phyloP scores from a whole-genome alignment of 1,140 invertebrate genomes.

The Argopecten irradians region DNA sequence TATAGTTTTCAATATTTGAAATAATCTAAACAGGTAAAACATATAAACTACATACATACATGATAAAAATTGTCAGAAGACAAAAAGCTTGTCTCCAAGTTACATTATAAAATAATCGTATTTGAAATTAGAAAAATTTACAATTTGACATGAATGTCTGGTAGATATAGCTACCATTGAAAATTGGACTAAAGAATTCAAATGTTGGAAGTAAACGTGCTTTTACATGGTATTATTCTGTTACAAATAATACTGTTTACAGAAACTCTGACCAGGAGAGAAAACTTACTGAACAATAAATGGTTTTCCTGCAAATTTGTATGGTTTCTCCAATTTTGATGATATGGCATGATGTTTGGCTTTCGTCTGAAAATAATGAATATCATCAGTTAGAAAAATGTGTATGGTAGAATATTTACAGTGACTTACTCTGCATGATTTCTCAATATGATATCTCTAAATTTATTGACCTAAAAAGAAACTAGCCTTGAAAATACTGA shows the following conservation, averaged over 20 bases:
- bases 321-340: slow-evolving; percentile 87
- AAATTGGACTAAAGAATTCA: neutral
- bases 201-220: neutral
- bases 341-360: slow-evolving; percentile 98
- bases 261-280: neutral
- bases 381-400: slow-evolving; percentile 27
- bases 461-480: neutral
- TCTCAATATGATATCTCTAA: neutral
- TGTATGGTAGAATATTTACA: no score
- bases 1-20: neutral
- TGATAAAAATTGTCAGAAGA: no score
- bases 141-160: no score
- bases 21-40: neutral
- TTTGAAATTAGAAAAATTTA: neutral
- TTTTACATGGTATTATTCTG: neutral
- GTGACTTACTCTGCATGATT: neutral
- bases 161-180: neutral
- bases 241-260: neutral
- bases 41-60: no score
- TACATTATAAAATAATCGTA: no score
- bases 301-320: slow-evolving; percentile 90
- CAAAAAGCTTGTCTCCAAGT: no score
- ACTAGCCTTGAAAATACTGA: neutral
- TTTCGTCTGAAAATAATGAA: slow-evolving; percentile 84
- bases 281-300: slow-evolving; percentile 93